Conservation (phyloP, 2,113 vertebrate species). For the Bolborhynchus lineola region DNA sequence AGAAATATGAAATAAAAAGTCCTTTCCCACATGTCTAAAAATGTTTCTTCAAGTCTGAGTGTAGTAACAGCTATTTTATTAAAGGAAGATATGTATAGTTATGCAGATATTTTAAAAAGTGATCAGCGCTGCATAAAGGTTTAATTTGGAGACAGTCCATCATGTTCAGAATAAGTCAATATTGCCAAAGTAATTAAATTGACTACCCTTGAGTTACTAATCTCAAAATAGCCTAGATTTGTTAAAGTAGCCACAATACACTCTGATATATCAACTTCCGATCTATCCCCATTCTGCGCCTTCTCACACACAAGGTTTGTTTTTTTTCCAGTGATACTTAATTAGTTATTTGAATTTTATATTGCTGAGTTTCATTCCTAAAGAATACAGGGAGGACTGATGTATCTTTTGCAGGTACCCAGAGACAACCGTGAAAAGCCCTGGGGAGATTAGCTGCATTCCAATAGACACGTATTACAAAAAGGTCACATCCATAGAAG, state of each 20-base stretch:
- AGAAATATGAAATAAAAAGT: background rate
- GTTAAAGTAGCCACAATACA: background rate
- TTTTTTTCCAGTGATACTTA: background rate
- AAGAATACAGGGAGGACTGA: background rate
- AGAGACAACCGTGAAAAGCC: background rate
- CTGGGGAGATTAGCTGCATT: background rate
- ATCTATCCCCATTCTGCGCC: background rate
- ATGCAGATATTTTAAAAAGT: background rate
- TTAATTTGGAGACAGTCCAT: background rate
- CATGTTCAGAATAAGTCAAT: background rate
- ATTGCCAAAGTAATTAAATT: background rate
- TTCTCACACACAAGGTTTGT: background rate
- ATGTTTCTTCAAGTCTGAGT: background rate
- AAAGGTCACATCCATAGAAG: background rate
- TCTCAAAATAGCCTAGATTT: background rate
- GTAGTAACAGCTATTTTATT: background rate
- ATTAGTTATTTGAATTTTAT: background rate
- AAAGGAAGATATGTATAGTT: background rate
- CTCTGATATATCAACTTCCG: background rate
- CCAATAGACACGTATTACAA: background rate
- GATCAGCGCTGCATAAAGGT: background rate
- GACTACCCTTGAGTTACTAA: background rate
- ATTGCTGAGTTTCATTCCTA: background rate
- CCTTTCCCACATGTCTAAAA: background rate
- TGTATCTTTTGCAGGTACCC: background rate